Conservation (phyloP, 2,888 invertebrate species). For the Cantharis rustica region DNA sequence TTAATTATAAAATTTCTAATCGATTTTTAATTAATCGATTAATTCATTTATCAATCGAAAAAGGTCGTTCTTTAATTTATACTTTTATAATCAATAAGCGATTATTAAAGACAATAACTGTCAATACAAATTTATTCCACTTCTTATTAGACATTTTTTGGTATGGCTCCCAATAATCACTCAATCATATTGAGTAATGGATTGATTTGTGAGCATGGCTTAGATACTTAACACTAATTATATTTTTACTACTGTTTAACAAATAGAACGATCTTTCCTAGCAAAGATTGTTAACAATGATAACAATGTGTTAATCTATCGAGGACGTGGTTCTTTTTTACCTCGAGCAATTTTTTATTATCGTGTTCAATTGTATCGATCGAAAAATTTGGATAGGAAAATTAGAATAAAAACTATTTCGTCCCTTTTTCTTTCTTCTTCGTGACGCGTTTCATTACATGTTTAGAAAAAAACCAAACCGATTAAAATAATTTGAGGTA, state of each 20-base stretch:
- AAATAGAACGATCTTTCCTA: not conserved
- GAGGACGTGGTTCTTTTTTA: not conserved
- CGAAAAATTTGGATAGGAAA: not conserved
- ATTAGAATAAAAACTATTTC: not conserved
- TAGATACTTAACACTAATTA: not conserved
- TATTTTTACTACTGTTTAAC: not conserved
- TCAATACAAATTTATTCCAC: not conserved
- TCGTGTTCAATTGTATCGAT: not conserved
- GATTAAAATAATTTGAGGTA: not conserved
- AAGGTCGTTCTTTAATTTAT: not conserved
- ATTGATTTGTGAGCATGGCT: not conserved
- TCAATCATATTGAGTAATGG: not conserved
- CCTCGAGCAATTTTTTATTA: not conserved
- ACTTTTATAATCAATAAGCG: not conserved
- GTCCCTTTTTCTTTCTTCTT: not conserved
- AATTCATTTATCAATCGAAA: not conserved
- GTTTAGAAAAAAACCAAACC: not conserved
- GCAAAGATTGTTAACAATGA: not conserved
- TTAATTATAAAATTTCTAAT: not conserved
- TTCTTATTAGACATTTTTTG: not conserved
- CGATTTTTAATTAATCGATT: conserved; percentile 1
- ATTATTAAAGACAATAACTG: conserved; percentile 4
- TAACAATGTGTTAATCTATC: not conserved
- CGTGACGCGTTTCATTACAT: not conserved
- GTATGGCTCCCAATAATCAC: not conserved